Conservation (phyloP, 2,888 invertebrate species). For the Aphrophora alni region DNA sequence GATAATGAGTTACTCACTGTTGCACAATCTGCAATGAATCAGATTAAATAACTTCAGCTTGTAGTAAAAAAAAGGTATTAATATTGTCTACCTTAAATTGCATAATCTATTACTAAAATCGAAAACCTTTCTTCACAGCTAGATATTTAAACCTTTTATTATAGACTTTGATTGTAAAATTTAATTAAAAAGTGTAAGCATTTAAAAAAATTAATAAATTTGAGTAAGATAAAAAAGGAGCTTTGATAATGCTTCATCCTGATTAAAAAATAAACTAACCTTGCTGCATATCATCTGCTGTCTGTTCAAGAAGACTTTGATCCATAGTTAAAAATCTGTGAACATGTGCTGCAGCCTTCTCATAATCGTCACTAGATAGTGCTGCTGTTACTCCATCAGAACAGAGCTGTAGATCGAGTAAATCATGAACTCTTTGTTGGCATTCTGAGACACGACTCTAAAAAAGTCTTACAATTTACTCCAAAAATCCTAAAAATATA, state of each 20-base stretch:
- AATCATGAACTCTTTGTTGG: slow-evolving; percentile 91
- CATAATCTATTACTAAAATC: too few relatives aligned
- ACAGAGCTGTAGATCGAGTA: slow-evolving; percentile 93
- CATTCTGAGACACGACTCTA: slow-evolving; percentile 92
- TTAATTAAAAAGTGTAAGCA: too few relatives aligned
- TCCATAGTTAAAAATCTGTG: slow-evolving; percentile 94
- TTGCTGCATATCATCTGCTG: slow-evolving; percentile 76
- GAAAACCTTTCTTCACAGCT: too few relatives aligned
- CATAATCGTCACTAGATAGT: slow-evolving; percentile 93
- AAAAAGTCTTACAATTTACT: background rate
- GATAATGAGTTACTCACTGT: slow-evolving; percentile 74
- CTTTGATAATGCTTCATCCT: too few relatives aligned
- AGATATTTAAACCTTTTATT: too few relatives aligned
- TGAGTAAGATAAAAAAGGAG: too few relatives aligned
- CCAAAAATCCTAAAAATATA: too few relatives aligned
- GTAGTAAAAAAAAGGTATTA: too few relatives aligned
- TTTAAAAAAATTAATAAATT: too few relatives aligned
- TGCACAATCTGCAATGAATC: slow-evolving; percentile 61
- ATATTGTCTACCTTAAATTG: too few relatives aligned
- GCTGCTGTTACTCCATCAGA: slow-evolving; percentile 97
- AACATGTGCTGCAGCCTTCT: slow-evolving; percentile 95
- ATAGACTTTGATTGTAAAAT: too few relatives aligned
- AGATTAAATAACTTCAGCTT: too few relatives aligned
- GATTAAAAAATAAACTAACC: slow-evolving; percentile 55
- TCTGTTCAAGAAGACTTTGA: slow-evolving; percentile 77